phyloP scores from a whole-genome alignment of 2,797 vertebrate species.

The Liasis olivaceus region DNA sequence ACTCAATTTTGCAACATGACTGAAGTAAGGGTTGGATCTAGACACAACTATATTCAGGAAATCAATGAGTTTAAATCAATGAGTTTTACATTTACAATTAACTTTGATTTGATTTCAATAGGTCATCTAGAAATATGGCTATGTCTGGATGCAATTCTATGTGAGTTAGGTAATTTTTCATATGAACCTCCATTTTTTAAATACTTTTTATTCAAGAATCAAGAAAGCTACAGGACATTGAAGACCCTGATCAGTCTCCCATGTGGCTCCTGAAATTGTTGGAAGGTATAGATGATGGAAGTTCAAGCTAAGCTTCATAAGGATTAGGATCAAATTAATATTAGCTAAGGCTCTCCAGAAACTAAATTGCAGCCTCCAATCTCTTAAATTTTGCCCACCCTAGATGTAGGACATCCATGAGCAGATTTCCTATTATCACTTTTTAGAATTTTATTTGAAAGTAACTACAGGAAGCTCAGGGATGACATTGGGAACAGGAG shows the following conservation, averaged over 20 bases:
- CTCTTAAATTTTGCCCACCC: background rate
- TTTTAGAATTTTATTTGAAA: background rate
- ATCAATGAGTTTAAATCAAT: background rate
- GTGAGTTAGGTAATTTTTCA: background rate
- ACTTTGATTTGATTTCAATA: background rate
- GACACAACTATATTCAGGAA: background rate
- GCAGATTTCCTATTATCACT: background rate
- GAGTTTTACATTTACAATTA: background rate
- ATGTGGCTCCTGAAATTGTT: background rate
- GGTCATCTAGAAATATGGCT: background rate
- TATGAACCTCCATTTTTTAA: background rate
- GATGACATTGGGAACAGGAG: background rate
- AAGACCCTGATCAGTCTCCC: background rate
- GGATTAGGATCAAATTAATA: background rate
- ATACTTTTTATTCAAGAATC: background rate
- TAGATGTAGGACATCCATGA: background rate
- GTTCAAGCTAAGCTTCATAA: background rate
- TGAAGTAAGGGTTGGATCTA: background rate
- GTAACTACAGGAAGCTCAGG: background rate
- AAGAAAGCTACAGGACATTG: background rate
- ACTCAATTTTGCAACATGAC: background rate
- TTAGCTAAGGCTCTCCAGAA: background rate
- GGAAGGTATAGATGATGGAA: background rate
- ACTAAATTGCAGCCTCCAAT: background rate
- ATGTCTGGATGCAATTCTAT: background rate